phyloP scores from a whole-genome alignment of 2,797 vertebrate genomes.

The Macroramphosus scolopax region DNA sequence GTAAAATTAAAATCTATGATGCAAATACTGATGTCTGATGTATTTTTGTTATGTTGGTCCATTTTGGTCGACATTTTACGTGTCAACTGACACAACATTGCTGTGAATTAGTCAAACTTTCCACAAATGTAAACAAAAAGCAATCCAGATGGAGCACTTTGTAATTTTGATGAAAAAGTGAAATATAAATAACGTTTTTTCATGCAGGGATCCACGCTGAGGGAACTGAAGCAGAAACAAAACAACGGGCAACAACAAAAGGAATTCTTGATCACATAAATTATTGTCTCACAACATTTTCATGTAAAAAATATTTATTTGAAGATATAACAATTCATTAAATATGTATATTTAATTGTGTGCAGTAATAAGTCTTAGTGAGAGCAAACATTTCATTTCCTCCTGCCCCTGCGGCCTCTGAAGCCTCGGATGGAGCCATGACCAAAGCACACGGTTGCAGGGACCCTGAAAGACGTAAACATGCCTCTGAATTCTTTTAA shows the following conservation, averaged over 20 bases:
- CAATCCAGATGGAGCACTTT: not conserved
- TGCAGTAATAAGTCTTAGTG: too few species aligned
- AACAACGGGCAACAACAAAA: not conserved
- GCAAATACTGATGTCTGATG: slow-evolving; percentile 17
- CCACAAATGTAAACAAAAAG: not conserved
- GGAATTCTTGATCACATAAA: not conserved
- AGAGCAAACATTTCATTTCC: slow-evolving; percentile 65
- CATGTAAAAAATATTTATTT: slow-evolving; percentile 36
- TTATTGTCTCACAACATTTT: too few species aligned
- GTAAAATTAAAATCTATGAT: slow-evolving; percentile 57
- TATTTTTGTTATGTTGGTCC: slow-evolving; percentile 3
- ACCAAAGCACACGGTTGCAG: slow-evolving; percentile 82
- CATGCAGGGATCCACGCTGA: too few species aligned
- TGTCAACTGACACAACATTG: not conserved
- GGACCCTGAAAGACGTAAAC: slow-evolving; percentile 71
- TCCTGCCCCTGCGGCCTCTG: slow-evolving; percentile 70
- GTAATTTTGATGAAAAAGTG: not conserved
- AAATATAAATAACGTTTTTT: too few species aligned
- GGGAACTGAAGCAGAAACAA: not conserved
- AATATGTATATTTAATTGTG: too few species aligned
- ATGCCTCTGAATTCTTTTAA: slow-evolving; percentile 1
- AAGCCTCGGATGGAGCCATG: slow-evolving; percentile 83
- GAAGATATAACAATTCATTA: not conserved
- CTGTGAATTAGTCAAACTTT: not conserved
- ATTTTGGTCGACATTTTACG: not conserved